A percentile compares a stretch with the other conserved stretches of the same genome.
Evolutionary conservation across 1,140 invertebrate genomes (phyloP).

Genomic region (Oedothorax gibbosus): DNA sequence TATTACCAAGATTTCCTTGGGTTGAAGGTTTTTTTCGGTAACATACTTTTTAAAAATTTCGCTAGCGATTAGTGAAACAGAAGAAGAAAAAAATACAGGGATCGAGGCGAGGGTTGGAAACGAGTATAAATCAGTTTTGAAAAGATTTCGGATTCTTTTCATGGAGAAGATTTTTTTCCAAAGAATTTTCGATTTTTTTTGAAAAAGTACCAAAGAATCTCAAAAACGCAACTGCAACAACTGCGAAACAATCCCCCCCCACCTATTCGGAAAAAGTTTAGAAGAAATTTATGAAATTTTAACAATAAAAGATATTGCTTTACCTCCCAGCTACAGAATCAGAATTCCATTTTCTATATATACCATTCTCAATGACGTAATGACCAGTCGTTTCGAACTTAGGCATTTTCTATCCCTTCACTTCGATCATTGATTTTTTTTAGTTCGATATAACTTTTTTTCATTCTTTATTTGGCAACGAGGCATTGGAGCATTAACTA

Average conservation of each 20-base stretch:
- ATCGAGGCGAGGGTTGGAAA: too few relatives aligned
- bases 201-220: not conserved
- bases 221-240: not conserved
- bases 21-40: too few relatives aligned
- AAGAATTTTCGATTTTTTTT: too few relatives aligned
- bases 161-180: too few relatives aligned
- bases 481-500: slow-evolving; percentile 24
- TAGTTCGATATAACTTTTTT: slow-evolving; percentile 18
- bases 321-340: slow-evolving; percentile 19
- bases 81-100: too few relatives aligned
- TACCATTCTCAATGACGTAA: slow-evolving; percentile 55
- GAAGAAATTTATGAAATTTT: slow-evolving; percentile 14
- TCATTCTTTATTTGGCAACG: not conserved
- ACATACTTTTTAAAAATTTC: too few relatives aligned
- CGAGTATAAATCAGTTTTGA: too few relatives aligned
- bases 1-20: too few relatives aligned
- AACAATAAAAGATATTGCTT: slow-evolving; percentile 6
- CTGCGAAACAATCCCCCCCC: slow-evolving; percentile 10
- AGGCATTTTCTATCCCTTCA: slow-evolving; percentile 6
- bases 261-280: not conserved
- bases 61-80: too few relatives aligned
- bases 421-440: slow-evolving; percentile 30
- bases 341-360: slow-evolving; percentile 46
- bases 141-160: too few relatives aligned
- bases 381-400: slow-evolving; percentile 50